Evolutionary conservation across 2,797 vertebrate species (phyloP).

Genomic region (Lagocephalus sceleratus): DNA sequence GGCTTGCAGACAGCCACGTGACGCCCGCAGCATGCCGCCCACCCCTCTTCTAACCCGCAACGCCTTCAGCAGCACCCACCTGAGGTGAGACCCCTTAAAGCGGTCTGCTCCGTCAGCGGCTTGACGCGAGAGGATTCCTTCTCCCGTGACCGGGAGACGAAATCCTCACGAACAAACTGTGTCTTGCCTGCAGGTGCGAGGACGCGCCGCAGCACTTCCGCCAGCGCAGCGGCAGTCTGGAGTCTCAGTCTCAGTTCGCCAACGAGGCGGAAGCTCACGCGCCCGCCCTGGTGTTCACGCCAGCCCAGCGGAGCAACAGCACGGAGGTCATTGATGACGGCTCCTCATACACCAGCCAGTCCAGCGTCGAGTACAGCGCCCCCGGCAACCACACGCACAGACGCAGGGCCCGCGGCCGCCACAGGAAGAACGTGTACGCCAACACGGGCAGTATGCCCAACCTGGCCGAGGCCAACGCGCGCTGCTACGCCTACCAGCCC

Average conservation of each 20-base stretch:
- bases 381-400: slow-evolving; percentile 77
- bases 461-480: slow-evolving; percentile 83
- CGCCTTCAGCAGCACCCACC: slow-evolving; percentile 92
- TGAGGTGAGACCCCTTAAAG: slow-evolving; percentile 74
- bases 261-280: slow-evolving; percentile 70
- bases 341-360: slow-evolving; percentile 96
- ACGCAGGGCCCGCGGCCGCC: slow-evolving; percentile 79
- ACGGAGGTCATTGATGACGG: slow-evolving; percentile 93
- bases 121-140: too few species aligned
- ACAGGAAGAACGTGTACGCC: slow-evolving; percentile 81
- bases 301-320: slow-evolving; percentile 88
- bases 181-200: slow-evolving; percentile 74
- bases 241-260: slow-evolving; percentile 86
- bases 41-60: slow-evolving; percentile 91
- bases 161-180: not conserved
- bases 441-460: slow-evolving; percentile 96
- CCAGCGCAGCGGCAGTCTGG: slow-evolving; percentile 91
- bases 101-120: not conserved
- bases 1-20: slow-evolving; percentile 78
- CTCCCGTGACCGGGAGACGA: not conserved
- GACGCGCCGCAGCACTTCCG: slow-evolving; percentile 80
- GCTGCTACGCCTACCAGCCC: slow-evolving; percentile 74
- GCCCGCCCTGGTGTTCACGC: slow-evolving; percentile 72
- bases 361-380: slow-evolving; percentile 84
- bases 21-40: slow-evolving; percentile 91